Evolutionary conservation across 2,888 invertebrate species (phyloP).

Genomic region (Harmothoe impar): DNA sequence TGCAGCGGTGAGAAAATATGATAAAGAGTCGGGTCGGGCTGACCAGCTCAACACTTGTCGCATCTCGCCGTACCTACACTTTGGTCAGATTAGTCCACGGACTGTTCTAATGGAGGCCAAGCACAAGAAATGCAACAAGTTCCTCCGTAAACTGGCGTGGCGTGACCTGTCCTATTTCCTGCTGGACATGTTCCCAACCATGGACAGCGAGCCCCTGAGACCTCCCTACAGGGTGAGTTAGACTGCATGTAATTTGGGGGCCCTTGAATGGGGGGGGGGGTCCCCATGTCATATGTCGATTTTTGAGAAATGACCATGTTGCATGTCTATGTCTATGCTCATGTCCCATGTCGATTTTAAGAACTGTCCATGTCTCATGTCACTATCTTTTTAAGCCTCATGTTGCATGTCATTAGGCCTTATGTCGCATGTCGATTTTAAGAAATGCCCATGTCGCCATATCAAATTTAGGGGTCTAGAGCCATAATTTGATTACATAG

Average conservation of each 20-base stretch:
- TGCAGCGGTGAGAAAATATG: conserved; percentile 72
- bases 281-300: too few relatives aligned
- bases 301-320: too few relatives aligned
- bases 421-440: too few relatives aligned
- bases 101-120: conserved; percentile 71
- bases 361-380: too few relatives aligned
- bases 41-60: conserved; percentile 73
- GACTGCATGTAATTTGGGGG: conserved; percentile 7
- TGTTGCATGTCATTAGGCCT: too few relatives aligned
- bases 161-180: conserved; percentile 74
- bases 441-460: too few relatives aligned
- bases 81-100: conserved; percentile 74
- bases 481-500: too few relatives aligned
- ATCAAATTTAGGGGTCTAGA: too few relatives aligned
- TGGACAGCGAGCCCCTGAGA: conserved; percentile 71
- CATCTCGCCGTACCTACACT: conserved; percentile 72
- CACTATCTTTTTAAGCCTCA: too few relatives aligned
- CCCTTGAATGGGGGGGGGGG: too few relatives aligned
- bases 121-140: conserved; percentile 73
- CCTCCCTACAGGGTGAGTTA: conserved; percentile 73
- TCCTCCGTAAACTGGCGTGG: conserved; percentile 74
- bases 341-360: too few relatives aligned
- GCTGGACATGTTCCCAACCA: conserved; percentile 71
- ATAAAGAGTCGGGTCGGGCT: conserved; percentile 73
- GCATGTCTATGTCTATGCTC: too few relatives aligned